Evolutionary conservation across 2,113 vertebrate species (phyloP).

Genomic region (Carettochelys insculpta): DNA sequence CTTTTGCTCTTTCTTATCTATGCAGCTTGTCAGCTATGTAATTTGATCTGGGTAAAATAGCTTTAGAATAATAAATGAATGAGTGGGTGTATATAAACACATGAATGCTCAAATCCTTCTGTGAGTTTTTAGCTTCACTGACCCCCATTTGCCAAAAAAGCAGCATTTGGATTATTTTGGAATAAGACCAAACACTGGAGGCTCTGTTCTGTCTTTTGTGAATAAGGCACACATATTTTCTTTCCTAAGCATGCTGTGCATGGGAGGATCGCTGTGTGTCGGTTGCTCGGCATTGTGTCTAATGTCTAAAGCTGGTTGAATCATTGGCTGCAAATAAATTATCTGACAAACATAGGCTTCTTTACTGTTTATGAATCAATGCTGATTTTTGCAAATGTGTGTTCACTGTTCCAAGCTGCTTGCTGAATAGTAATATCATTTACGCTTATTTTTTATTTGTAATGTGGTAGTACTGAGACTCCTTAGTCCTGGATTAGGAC

Average conservation of each 20-base stretch:
- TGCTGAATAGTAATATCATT: neutral
- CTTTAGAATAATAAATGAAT: slow-evolving; percentile 74
- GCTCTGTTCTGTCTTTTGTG: slow-evolving; percentile 70
- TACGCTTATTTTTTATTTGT: neutral
- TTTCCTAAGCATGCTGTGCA: slow-evolving; percentile 60
- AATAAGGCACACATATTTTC: slow-evolving; percentile 65
- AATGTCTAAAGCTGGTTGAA: slow-evolving; percentile 60
- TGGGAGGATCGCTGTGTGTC: slow-evolving; percentile 61
- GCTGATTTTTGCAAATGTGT: neutral
- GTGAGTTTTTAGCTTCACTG: slow-evolving; percentile 73
- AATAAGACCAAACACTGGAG: slow-evolving; percentile 69
- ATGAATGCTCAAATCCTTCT: slow-evolving; percentile 71
- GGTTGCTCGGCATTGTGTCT: slow-evolving; percentile 57
- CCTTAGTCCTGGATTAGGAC: neutral
- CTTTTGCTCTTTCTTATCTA: slow-evolving; percentile 71
- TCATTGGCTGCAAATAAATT: slow-evolving; percentile 35
- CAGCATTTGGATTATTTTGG: slow-evolving; percentile 73
- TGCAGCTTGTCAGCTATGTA: slow-evolving; percentile 72
- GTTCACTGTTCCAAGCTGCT: neutral
- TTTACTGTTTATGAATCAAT: slow-evolving; percentile 4
- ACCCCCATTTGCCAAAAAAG: slow-evolving; percentile 70
- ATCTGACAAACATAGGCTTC: slow-evolving; percentile 30
- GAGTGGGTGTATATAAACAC: slow-evolving; percentile 71
- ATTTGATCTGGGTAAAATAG: slow-evolving; percentile 74
- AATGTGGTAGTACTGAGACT: neutral